Percentiles rank a stretch among this genome's conserved stretches.
Conservation (phyloP, 2,113 vertebrate genomes). For the Plecotus auritus region DNA sequence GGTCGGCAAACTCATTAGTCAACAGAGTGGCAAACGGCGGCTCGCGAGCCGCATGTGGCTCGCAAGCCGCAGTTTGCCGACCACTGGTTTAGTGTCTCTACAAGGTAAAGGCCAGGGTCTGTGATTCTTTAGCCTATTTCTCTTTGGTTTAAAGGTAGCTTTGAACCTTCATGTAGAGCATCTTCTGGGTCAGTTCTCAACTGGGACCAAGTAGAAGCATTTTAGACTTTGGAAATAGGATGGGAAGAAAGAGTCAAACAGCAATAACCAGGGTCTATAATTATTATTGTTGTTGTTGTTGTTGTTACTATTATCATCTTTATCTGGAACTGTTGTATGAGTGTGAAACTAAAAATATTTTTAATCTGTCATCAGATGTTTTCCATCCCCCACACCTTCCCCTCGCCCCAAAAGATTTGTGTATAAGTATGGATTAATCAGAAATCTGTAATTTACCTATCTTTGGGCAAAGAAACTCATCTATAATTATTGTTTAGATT, state of each 20-base stretch:
- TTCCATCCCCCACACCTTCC: neutral
- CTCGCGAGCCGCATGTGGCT: no score
- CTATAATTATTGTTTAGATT: neutral
- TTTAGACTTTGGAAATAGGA: neutral
- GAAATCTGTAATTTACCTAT: constrained; percentile 1
- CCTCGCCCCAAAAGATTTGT: neutral
- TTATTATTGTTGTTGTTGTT: neutral
- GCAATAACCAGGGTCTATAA: neutral
- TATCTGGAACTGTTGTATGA: neutral
- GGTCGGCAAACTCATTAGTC: no score
- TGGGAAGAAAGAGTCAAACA: neutral
- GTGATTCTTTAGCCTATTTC: neutral
- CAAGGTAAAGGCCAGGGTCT: neutral
- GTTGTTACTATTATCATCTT: neutral
- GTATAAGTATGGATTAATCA: neutral
- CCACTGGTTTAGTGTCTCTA: neutral
- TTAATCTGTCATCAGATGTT: neutral
- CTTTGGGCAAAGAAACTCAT: constrained; percentile 37
- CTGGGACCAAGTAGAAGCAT: neutral
- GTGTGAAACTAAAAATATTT: neutral
- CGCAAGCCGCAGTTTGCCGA: no score
- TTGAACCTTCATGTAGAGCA: neutral
- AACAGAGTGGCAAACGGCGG: no score
- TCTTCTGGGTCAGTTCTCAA: neutral
- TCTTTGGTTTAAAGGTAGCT: neutral